phyloP scores from a whole-genome alignment of 2,797 vertebrate species.

The Eutrigla gurnardus region DNA sequence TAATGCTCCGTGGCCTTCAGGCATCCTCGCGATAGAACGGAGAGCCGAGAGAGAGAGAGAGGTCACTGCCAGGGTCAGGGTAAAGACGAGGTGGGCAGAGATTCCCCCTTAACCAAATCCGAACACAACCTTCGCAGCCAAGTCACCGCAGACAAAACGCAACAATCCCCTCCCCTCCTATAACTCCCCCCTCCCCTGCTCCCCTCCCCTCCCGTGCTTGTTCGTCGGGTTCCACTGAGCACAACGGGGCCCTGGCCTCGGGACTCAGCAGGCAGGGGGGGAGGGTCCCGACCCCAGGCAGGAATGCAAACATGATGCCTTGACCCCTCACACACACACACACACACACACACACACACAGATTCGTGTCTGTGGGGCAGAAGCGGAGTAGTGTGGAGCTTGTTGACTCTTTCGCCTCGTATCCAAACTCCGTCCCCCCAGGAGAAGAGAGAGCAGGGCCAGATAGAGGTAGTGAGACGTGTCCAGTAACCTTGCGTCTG shows the following conservation, averaged over 20 bases:
- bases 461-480: slow-evolving; percentile 57
- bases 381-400: slow-evolving; percentile 74
- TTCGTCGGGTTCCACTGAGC: slow-evolving; percentile 51
- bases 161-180: slow-evolving; percentile 36
- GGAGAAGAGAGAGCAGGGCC: slow-evolving; percentile 65
- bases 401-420: slow-evolving; percentile 78
- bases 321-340: slow-evolving; percentile 76
- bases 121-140: slow-evolving; percentile 51
- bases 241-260: slow-evolving; percentile 72
- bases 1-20: slow-evolving; percentile 54
- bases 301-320: slow-evolving; percentile 83
- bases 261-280: slow-evolving; percentile 76
- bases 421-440: slow-evolving; percentile 80
- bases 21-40: slow-evolving; percentile 67
- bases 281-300: slow-evolving; percentile 81
- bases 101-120: slow-evolving; percentile 73
- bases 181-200: neutral
- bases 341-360: slow-evolving; percentile 60
- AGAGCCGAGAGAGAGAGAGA: slow-evolving; percentile 57
- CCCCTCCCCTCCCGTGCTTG: slow-evolving; percentile 13
- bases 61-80: slow-evolving; percentile 77
- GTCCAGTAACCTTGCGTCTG: slow-evolving; percentile 67
- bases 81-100: slow-evolving; percentile 75
- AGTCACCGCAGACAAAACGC: slow-evolving; percentile 65
- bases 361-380: slow-evolving; percentile 85